Evolutionary conservation across 2,888 invertebrate genomes (phyloP), one percentile per base, ranked within the genome.

Genomic region (Tenthredo distinguenda): DNA sequence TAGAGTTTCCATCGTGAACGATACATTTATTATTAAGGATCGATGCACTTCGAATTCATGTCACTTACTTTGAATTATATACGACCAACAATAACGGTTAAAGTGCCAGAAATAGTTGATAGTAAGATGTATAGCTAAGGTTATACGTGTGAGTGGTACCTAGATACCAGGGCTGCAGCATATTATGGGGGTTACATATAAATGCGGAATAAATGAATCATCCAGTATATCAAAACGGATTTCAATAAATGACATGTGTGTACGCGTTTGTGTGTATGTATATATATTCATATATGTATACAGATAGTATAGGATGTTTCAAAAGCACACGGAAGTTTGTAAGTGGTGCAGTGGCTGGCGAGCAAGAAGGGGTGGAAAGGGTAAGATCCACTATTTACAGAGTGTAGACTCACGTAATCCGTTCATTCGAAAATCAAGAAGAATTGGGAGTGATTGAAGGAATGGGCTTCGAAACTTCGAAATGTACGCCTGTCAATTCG

Each of bases 341-440:
- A 43, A 89, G 88, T 91, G 89, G 92, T 92, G 92, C 92, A 92
- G 91, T 91, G 92, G 91, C 90, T 92, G 90, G 91, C 92, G 91
- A 92, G 92, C 92, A 91, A 92, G 90, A 90, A 90, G 90, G 89
- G 90, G 90, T 89, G 68, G 71, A 68, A 47, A 47, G 68, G 65
- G 65, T 83, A 50, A 83, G 62, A 83, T 83, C 83, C 68, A 83
- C 83, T 83, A 83, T 71, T 65, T 83, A 83, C 65, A 83, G 71
- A 43, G 83, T 34, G 83, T 47, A 47, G 68, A 83, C 68, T 71
- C 9, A 10, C 68, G 47, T 43, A 47, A 68, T 47, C 43, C 68
- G 83, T 83, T 83, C 71, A 47, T 83, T 71, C 47, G 83, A 81
- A 62, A 21, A 37, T 74, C 18, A 37, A 5, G 7, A n/a, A 37